Base-by-base conservation (phyloP, 2,888 invertebrate genomes). In the Melipona beecheii region DNA sequence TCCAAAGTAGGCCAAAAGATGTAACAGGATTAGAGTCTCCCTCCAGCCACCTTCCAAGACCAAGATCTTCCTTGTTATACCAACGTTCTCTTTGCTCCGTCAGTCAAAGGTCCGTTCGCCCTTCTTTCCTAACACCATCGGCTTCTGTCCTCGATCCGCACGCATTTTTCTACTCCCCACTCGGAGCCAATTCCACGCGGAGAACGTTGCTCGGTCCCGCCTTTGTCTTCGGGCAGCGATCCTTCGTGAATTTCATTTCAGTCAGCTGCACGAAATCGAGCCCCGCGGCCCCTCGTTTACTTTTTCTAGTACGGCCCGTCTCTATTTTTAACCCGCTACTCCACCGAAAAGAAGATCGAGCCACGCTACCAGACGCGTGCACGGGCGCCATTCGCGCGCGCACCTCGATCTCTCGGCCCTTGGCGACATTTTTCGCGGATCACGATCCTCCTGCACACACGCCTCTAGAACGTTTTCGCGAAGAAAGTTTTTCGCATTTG, bases 161-260 rank as follows among this genome's bases (percentile, higher is more conserved):
- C 71, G 71, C 81, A 77, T 83, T 76, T 83, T 78, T 83, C 62
- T 36, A 27, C 49, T 36, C 19, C 54, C 62, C 31, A 21, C 56
- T 43, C 27, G n/a, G n/a, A 13, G 52, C 64, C n/a, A n/a, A 54
- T 78, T 77, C 73, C 75, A 52, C 62, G 79, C 78, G 72, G 78
- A 73, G 81, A 82, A 73, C 87, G 82, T 19, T 87, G 86, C 87
- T 87, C 89, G 80, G 79, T 31, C 80, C 76, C 90, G 88, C 91
- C 91, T 92, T 93, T 92, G 92, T 92, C 50, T 91, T 90, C 89
- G 86, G 78, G 85, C 75, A 56, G 70, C 83, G 87, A 86, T 89
- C 90, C 91, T 92, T 92, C 91, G 92, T 92, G 86, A 91, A 91
- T 92, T 90, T 91, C 90, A 80, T 91, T n/a, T n/a, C n/a, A 91